phyloP scores from a whole-genome alignment of 2,888 invertebrate species.

The Archaeoteleia sp. region DNA sequence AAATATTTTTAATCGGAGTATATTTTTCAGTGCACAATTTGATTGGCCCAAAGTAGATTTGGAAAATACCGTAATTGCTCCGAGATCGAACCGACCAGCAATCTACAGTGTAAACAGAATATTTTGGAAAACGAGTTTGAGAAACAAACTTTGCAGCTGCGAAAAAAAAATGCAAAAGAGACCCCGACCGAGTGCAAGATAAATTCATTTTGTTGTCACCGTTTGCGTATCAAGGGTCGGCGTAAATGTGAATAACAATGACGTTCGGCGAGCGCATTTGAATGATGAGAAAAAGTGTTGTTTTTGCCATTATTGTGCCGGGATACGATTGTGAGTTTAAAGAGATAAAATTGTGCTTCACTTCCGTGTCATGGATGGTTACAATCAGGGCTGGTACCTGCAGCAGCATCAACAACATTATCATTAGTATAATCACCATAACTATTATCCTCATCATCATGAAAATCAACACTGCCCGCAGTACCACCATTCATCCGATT shows the following conservation, averaged over 20 bases:
- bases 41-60: neutral
- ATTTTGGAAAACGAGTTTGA: neutral
- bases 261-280: too few relatives aligned
- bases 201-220: too few relatives aligned
- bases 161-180: conserved; percentile 3
- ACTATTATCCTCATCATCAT: conserved; percentile 62
- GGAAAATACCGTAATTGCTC: conserved; percentile 8
- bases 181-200: conserved; percentile 11
- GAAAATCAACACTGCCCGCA: conserved; percentile 66
- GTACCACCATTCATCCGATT: conserved; percentile 70
- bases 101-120: conserved; percentile 18
- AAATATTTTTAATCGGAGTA: too few relatives aligned
- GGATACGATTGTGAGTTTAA: conserved; percentile 25
- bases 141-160: too few relatives aligned
- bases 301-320: conserved; percentile 25
- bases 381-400: conserved; percentile 67
- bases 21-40: too few relatives aligned
- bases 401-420: conserved; percentile 61
- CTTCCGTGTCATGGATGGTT: conserved; percentile 69
- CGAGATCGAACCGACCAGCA: conserved; percentile 6
- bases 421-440: conserved; percentile 59
- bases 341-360: conserved; percentile 40
- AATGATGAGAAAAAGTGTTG: conserved; percentile 55
- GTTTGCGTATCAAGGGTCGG: too few relatives aligned
- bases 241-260: too few relatives aligned